These are phyloP conservation scores for Dromaius novaehollandiae DNA, from an alignment of 2,113 vertebrate species.

Conservation along the genomic window DNA sequence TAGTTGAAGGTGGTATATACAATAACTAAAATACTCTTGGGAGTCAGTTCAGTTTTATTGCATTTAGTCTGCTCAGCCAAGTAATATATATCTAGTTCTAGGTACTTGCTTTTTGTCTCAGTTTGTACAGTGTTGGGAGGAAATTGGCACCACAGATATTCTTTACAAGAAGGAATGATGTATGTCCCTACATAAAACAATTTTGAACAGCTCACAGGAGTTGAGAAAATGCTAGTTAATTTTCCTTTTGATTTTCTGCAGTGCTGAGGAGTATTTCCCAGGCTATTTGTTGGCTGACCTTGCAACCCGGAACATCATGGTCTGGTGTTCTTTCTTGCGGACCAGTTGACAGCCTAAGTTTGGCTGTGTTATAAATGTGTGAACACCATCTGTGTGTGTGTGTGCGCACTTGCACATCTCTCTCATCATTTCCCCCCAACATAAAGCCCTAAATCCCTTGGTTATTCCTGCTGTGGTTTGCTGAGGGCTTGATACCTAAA, in stretches of 20 bases:
- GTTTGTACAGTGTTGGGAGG: conserved; percentile 12
- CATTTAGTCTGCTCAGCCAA: conserved; percentile 27
- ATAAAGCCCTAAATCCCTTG: neutral
- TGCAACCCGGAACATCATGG: neutral
- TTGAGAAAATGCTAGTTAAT: conserved; percentile 22
- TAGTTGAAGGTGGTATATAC: conserved; percentile 18
- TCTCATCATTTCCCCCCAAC: neutral
- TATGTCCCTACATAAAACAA: neutral
- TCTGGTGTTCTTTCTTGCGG: neutral
- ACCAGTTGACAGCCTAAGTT: neutral
- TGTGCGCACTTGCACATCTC: neutral
- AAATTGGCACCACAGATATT: conserved; percentile 32
- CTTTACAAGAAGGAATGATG: conserved; percentile 20
- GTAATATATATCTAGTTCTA: conserved; percentile 44
- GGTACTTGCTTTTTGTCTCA: conserved; percentile 32
- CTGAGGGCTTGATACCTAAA: neutral
- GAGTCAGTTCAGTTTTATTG: conserved; percentile 40
- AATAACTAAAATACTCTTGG: conserved; percentile 22
- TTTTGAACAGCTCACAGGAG: neutral
- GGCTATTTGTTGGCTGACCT: conserved; percentile 5
- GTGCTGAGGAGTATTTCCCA: neutral
- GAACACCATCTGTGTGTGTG: neutral
- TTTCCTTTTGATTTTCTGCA: conserved; percentile 27
- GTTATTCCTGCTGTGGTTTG: neutral
- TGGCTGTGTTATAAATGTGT: neutral